Evolutionary conservation across 1,140 invertebrate species (phyloP), one percentile per base, ranked within the genome.

Genomic region (Drosophila mayri): DNA sequence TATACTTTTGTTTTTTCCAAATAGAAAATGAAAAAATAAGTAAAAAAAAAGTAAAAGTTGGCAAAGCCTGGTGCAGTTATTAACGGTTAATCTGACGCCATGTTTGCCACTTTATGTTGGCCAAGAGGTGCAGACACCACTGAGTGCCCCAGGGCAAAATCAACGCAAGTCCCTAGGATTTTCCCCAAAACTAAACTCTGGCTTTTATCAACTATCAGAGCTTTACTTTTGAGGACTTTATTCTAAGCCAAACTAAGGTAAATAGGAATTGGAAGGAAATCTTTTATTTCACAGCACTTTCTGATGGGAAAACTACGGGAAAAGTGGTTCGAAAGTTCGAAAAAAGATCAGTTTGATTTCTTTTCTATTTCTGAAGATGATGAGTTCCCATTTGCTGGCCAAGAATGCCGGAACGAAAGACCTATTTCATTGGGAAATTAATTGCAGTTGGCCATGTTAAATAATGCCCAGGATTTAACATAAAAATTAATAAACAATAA

Each of bases 71-170:
- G 30, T 63, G 67, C 67, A 60, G 71, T 83, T 88, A 88, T 87
- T 87, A 87, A 88, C 84, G 79, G 64, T 83, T 87, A 87, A 87
- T 87, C 80, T 77, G 76, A 25, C 64, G 63, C 30, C 65, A 57
- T 71, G 65, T 46, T 46, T 71, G 65, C 49, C 49, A 71, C 65
- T 71, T 68, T 58, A 38, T n/a, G 32, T n/a, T 18, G 49, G 64
- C 38, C 41, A 30, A 18, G 49, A 55, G 49, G 41, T 70, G 65
- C 40, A 43, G 68, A 18, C 43, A 55, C 40, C 11, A n/a, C 6
- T 32, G 25, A 20, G 46, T 35, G 50, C 35, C 50, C 28, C 9
- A 1, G 25, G 28, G 14, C 37, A 41, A 37, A n/a, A 60, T 49
- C 47, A 41, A 12, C 12, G 50, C 20, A 22, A 18, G 10, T 37